Base-by-base conservation (phyloP, 2,888 invertebrate genomes). In the Piscicola geometra region DNA sequence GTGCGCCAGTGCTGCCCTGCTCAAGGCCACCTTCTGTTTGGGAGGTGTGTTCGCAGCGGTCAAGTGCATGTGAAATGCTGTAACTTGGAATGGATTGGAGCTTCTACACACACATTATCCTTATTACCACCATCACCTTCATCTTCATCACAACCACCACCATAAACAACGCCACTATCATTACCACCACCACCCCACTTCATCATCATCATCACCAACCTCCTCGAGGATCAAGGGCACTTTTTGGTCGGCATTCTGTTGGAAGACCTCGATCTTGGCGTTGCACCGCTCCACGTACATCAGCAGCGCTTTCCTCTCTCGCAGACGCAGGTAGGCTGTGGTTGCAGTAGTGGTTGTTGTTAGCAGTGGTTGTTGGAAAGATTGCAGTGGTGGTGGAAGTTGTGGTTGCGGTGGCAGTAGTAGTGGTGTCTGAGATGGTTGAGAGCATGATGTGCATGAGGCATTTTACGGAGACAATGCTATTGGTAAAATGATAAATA, bases 301-400 rank as follows among this genome's bases (percentile, higher is more conserved):
- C 36, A 76, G 28, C 28, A 76, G 32, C 33, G 66, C 67, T 30
- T 50, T 67, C 9, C 76, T 64, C 41, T 76, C 76, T 1, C 69
- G 30, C 35, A 76, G 41, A 21, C 71, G 60, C 52, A 76, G 68
- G 32, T 72, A 76, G n/a, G 60, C 76, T 76, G 47, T 32, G 32
- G 35, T 1, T 21, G 67, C 9, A 30, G 33, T 28, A 71, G 47
- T 21, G 9, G 47, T 71, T 25, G 71, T 36, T 47, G 25, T n/a
- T n/a, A n/a, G 12, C 5, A 69, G 30, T 64, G 9, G 30, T 15
- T 15, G 9, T 28, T 64, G 15, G n/a, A 28, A 64, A 28, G 9
- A 9, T 28, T 28, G 9, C 64, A 64, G 25, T 15, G 12, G n/a
- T 9, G n/a, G 64, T n/a, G 25, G n/a, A n/a, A n/a, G n/a, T n/a